A percentile compares a stretch with the other conserved stretches of the same genome.
phyloP scores from a whole-genome alignment of 2,888 invertebrate genomes.

The Eugnorisma glareosa region DNA sequence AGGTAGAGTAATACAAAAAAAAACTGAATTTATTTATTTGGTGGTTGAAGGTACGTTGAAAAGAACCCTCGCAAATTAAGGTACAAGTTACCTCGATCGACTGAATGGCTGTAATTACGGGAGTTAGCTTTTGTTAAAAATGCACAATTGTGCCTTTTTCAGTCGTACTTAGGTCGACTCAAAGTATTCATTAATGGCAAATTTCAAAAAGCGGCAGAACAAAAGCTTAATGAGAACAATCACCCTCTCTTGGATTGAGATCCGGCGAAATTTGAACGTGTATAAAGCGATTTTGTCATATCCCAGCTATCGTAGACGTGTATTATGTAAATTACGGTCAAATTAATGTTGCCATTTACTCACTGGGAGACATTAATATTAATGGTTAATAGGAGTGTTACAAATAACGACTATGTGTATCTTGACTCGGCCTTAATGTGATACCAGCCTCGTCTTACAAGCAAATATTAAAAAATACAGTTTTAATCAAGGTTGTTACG shows the following conservation, averaged over 20 bases:
- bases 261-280: conserved; percentile 41
- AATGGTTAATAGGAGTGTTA: conserved; percentile 39
- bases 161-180: conserved; percentile 49
- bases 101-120: conserved; percentile 50
- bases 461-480: not conserved
- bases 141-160: conserved; percentile 55
- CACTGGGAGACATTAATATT: conserved; percentile 43
- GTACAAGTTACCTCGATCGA: conserved; percentile 39
- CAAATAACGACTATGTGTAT: conserved; percentile 24
- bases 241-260: conserved; percentile 45
- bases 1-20: conserved; percentile 13
- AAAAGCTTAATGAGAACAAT: conserved; percentile 62
- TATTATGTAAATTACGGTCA: conserved; percentile 63
- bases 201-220: conserved; percentile 61
- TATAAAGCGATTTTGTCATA: conserved; percentile 57
- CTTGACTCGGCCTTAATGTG: conserved; percentile 6
- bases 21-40: not conserved
- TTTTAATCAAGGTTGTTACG: not conserved
- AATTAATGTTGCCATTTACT: conserved; percentile 56
- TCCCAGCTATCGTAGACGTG: conserved; percentile 45
- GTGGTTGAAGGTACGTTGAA: conserved; percentile 25
- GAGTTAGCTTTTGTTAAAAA: conserved; percentile 56
- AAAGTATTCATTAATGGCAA: conserved; percentile 62
- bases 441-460: not conserved
- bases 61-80: conserved; percentile 34